Evolutionary conservation across 2,113 vertebrate species (phyloP).

Genomic region (Entelurus aequoreus): DNA sequence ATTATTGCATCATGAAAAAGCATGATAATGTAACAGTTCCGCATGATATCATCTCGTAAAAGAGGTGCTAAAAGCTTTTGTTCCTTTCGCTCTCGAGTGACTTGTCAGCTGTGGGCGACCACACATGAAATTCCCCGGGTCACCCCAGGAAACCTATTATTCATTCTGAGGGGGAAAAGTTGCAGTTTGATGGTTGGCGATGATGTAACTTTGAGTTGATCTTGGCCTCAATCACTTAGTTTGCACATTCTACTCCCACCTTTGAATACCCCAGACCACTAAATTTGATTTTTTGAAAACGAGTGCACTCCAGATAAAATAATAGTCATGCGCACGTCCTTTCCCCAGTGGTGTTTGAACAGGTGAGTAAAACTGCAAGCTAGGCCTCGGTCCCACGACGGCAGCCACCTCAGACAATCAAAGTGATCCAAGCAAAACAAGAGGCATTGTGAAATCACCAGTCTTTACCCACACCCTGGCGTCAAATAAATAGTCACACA

Average conservation of each 20-base stretch:
- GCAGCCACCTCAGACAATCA: constrained; percentile 49
- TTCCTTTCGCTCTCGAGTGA: no score
- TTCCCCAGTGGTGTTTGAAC: constrained; percentile 65
- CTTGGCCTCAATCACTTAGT: constrained; percentile 18
- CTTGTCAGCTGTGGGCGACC: no score
- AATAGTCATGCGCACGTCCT: constrained; percentile 63
- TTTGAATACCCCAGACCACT: constrained; percentile 30
- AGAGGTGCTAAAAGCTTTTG: no score
- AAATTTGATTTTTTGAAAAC: constrained; percentile 62
- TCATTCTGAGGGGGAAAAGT: no score
- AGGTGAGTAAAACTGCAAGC: constrained; percentile 77
- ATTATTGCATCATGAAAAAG: no score
- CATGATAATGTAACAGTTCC: no score
- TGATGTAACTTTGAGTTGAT: constrained; percentile 30
- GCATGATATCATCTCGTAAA: no score
- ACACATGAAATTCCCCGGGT: no score
- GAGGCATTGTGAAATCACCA: constrained; percentile 42
- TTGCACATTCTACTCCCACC: constrained; percentile 13
- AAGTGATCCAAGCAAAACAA: constrained; percentile 62
- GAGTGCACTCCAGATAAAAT: constrained; percentile 33
- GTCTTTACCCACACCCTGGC: constrained; percentile 55
- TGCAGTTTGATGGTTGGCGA: constrained; percentile 5
- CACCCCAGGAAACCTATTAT: no score
- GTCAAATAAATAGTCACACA: constrained; percentile 47
- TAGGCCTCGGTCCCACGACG: constrained; percentile 54